These are phyloP conservation scores for Pristiophorus japonicus DNA, from an alignment of 2,113 vertebrate species.

Conservation along the genomic window DNA sequence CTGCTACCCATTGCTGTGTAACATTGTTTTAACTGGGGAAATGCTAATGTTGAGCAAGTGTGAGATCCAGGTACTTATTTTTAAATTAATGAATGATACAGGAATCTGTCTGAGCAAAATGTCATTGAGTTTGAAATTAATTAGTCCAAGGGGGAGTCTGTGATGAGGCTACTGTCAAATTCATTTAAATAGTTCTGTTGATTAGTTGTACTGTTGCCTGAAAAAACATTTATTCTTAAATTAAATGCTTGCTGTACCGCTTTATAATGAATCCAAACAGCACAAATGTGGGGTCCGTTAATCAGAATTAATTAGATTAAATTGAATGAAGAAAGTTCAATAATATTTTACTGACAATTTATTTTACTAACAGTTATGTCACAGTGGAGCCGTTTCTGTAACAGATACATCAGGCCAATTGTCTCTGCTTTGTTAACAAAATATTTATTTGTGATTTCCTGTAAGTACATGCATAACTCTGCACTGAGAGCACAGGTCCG, in stretches of 20 bases:
- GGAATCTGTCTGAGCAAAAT: constrained; percentile 22
- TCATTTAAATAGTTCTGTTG: constrained; percentile 14
- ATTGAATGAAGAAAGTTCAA: not conserved
- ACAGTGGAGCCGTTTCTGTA: not conserved
- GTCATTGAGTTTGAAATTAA: constrained; percentile 33
- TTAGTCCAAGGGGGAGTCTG: constrained; percentile 20
- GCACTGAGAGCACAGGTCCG: not conserved
- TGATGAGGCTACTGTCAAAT: constrained; percentile 16
- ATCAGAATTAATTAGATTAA: constrained; percentile 36
- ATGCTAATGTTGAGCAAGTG: constrained; percentile 16
- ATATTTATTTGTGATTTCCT: not conserved
- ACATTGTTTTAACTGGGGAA: not conserved
- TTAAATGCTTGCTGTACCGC: not conserved
- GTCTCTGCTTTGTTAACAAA: not conserved
- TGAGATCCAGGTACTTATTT: constrained; percentile 8
- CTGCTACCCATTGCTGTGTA: not conserved
- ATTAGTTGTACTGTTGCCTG: constrained; percentile 22
- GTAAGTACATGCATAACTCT: too few relatives aligned
- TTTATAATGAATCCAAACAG: constrained; percentile 25
- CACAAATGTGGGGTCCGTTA: not conserved
- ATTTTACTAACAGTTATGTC: not conserved
- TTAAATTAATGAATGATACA: constrained; percentile 22
- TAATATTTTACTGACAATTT: not conserved
- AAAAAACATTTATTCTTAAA: constrained; percentile 34
- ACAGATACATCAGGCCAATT: not conserved